Percentiles rank a stretch among this genome's conserved stretches.
These are phyloP conservation scores for Crioceris asparagi DNA, from an alignment of 2,888 invertebrate genomes.

Conservation along the genomic window DNA sequence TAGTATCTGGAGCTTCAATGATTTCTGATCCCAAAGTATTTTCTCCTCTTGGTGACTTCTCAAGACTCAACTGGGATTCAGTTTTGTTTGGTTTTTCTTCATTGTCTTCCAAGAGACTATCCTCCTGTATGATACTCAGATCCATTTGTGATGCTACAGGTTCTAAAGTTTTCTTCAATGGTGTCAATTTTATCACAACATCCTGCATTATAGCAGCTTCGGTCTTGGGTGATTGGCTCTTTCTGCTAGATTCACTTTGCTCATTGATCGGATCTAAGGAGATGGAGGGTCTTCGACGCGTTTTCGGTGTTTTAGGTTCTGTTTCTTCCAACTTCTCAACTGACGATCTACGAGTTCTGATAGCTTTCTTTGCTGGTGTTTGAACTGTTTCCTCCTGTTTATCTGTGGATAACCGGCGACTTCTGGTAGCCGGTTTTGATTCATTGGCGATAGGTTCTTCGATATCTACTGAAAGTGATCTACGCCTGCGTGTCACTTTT, in stretches of 20 bases:
- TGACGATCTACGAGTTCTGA: constrained; percentile 17
- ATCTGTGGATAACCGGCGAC: constrained; percentile 13
- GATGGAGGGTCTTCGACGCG: constrained; percentile 11
- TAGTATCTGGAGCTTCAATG: not conserved
- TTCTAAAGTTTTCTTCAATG: constrained; percentile 13
- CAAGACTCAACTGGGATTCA: not conserved
- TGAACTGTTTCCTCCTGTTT: constrained; percentile 6
- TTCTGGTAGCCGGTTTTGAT: constrained; percentile 11
- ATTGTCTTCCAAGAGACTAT: constrained; percentile 14
- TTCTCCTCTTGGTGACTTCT: not conserved
- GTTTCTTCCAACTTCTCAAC: constrained; percentile 12
- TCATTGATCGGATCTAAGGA: constrained; percentile 14
- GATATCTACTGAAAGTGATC: constrained; percentile 11
- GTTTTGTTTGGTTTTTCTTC: constrained; percentile 3
- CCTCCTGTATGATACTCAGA: constrained; percentile 20
- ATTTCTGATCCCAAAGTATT: not conserved
- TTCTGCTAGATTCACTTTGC: constrained; percentile 11
- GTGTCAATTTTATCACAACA: constrained; percentile 8
- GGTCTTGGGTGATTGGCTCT: constrained; percentile 8
- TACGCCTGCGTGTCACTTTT: constrained; percentile 3
- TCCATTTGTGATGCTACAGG: constrained; percentile 15
- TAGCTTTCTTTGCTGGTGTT: constrained; percentile 7
- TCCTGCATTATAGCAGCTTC: constrained; percentile 5
- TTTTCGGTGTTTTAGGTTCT: constrained; percentile 9
- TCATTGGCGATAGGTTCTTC: constrained; percentile 11